A percentile compares a stretch with the other conserved stretches of the same genome.
phyloP scores from a whole-genome alignment of 23 tunicate species.

The Ascidia mentula region DNA sequence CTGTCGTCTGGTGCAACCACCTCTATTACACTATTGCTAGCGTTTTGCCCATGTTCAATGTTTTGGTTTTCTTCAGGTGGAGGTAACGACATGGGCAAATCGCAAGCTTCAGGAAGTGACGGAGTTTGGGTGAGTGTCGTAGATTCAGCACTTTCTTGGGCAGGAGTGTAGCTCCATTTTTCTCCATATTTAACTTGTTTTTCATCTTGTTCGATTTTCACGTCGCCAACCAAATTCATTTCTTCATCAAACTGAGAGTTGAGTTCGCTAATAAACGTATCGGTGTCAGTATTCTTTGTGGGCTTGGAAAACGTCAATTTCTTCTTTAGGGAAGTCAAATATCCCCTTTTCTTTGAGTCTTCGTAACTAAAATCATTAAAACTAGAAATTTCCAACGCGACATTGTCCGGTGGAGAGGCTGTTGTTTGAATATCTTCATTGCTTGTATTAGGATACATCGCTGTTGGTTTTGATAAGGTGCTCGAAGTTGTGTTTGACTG shows the following conservation, averaged over 20 bases:
- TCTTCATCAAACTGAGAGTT: constrained; percentile 82
- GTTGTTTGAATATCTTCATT: neutral
- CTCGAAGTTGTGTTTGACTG: neutral
- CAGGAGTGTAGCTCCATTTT: constrained; percentile 84
- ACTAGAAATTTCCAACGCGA: neutral
- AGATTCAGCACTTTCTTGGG: neutral
- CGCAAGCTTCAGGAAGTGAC: neutral
- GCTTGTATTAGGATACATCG: neutral
- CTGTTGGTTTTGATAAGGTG: neutral
- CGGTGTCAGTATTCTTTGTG: constrained; percentile 82
- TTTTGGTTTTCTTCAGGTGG: constrained; percentile 14
- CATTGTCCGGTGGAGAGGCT: neutral
- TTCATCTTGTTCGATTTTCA: constrained; percentile 42
- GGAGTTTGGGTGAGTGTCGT: neutral
- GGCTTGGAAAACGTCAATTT: constrained; percentile 70
- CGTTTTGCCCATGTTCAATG: neutral
- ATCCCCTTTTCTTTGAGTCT: constrained; percentile 39
- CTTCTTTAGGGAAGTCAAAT: constrained; percentile 44
- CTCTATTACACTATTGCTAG: constrained; percentile 3
- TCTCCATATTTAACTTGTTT: constrained; percentile 49
- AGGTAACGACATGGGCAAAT: constrained; percentile 19
- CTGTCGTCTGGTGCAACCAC: constrained; percentile 23
- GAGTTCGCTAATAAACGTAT: constrained; percentile 73
- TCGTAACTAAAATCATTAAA: constrained; percentile 8
- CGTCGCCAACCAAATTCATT: constrained; percentile 69